Percentiles rank a stretch among this genome's conserved stretches.
These are phyloP conservation scores for Poecile atricapillus DNA, from an alignment of 2,113 vertebrate genomes.

Conservation along the genomic window DNA sequence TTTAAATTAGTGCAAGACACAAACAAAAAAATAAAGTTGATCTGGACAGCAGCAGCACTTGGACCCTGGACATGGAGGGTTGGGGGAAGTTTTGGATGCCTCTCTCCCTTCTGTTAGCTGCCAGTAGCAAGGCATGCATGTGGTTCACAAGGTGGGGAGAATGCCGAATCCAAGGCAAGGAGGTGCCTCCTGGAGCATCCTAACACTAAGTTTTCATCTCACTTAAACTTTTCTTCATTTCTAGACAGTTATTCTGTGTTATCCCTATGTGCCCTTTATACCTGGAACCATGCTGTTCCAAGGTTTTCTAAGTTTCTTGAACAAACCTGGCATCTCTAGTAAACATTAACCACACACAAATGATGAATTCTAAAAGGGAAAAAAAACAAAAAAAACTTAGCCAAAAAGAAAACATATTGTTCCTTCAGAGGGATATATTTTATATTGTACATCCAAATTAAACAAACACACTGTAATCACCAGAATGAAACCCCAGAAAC, in stretches of 20 bases:
- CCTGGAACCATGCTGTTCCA: neutral
- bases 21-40: neutral
- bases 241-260: neutral
- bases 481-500: conserved; percentile 44
- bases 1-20: conserved; percentile 8
- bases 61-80: neutral
- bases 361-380: neutral
- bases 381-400: neutral
- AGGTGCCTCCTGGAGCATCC: neutral
- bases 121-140: neutral
- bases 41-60: neutral
- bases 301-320: neutral
- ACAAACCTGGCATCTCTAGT: neutral
- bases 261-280: neutral
- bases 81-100: neutral
- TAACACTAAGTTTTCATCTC: neutral
- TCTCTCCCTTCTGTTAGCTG: neutral
- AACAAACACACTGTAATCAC: conserved; percentile 54
- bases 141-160: neutral
- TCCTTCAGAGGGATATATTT: conserved; percentile 33
- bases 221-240: neutral
- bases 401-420: conserved; percentile 32
- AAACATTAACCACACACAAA: neutral
- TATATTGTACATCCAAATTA: conserved; percentile 40
- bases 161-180: neutral